Evolutionary conservation across 2,888 invertebrate species (phyloP).

Genomic region (Polyploca ridens): DNA sequence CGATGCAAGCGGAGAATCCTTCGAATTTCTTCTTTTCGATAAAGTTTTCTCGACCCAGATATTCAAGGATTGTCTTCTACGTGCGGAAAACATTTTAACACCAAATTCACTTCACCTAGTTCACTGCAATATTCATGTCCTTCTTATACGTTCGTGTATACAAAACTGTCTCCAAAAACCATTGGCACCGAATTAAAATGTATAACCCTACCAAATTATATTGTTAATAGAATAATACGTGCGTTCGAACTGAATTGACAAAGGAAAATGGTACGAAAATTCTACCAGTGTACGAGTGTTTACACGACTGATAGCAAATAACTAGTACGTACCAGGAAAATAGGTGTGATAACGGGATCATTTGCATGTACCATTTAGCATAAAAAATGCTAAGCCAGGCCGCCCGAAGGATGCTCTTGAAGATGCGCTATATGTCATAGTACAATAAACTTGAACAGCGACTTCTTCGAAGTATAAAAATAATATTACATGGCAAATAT

Average conservation of each 20-base stretch:
- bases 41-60: conserved; percentile 58
- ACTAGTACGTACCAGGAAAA: conserved; percentile 66
- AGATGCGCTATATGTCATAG: not conserved
- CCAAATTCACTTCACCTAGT: conserved; percentile 19
- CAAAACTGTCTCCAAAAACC: conserved; percentile 27
- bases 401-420: not conserved
- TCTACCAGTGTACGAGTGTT: conserved; percentile 41
- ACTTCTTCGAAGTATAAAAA: no score
- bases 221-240: conserved; percentile 54
- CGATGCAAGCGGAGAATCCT: conserved; percentile 46
- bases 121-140: conserved; percentile 21
- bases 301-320: conserved; percentile 61
- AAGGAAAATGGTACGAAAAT: conserved; percentile 74
- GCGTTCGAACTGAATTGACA: conserved; percentile 66
- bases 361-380: conserved; percentile 41
- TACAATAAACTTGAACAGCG: no score
- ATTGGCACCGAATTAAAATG: conserved; percentile 17
- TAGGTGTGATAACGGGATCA: conserved; percentile 65
- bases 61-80: conserved; percentile 58
- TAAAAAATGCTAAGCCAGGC: not conserved
- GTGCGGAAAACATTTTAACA: conserved; percentile 38
- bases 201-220: conserved; percentile 40
- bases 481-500: no score
- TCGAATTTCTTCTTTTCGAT: conserved; percentile 54
- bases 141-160: conserved; percentile 21